Conservation (phyloP, 2,113 vertebrate species). For the Dromaius novaehollandiae region DNA sequence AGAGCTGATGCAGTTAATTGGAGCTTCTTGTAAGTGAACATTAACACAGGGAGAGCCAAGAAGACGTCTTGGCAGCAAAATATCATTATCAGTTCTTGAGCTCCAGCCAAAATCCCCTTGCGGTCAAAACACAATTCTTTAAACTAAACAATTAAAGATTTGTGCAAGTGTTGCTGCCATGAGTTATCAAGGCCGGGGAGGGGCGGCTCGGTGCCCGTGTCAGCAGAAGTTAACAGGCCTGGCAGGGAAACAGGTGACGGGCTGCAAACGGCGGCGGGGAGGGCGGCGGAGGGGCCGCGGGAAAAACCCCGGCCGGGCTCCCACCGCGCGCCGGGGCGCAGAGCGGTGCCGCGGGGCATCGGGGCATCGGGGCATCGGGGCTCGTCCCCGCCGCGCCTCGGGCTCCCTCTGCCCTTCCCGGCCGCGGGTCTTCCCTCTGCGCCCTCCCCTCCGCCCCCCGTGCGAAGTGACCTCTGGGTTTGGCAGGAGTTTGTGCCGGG, state of each 20-base stretch:
- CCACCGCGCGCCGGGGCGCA: rapidly evolving
- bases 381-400: rapidly evolving
- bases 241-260: constrained; percentile 60
- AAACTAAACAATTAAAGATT: constrained; percentile 88
- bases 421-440: background rate
- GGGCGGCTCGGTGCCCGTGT: constrained; percentile 52
- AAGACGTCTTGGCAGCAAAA: constrained; percentile 85
- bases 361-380: rapidly evolving
- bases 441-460: background rate
- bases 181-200: constrained; percentile 71
- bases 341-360: background rate
- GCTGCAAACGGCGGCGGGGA: background rate
- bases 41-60: constrained; percentile 80
- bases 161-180: constrained; percentile 81
- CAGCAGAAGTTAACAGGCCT: constrained; percentile 61
- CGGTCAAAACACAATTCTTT: constrained; percentile 89
- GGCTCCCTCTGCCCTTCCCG: background rate
- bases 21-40: constrained; percentile 81
- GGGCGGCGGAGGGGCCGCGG: background rate
- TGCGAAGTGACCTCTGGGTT: background rate
- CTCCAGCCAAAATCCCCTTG: constrained; percentile 85
- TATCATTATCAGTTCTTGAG: constrained; percentile 89
- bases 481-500: background rate
- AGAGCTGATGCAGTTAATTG: constrained; percentile 85
- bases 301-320: rapidly evolving